Percentiles rank a stretch among this genome's conserved stretches.
phyloP scores from a whole-genome alignment of 2,113 vertebrate species.

The Petrocephalus microphthalmus region DNA sequence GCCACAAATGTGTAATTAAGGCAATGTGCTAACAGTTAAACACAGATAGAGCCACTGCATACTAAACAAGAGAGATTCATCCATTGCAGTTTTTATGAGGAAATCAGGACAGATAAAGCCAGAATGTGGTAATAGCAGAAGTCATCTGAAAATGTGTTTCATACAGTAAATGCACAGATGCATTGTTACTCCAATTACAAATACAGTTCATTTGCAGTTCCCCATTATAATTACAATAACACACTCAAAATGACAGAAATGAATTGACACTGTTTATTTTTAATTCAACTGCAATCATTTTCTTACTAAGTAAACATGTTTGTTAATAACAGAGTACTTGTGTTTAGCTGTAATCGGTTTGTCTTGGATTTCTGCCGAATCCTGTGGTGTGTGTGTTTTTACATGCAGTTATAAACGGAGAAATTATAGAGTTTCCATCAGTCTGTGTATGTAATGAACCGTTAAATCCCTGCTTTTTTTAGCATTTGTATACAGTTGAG shows the following conservation, averaged over 20 bases:
- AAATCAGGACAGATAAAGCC: background rate
- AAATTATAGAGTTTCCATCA: background rate
- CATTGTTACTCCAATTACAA: background rate
- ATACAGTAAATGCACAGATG: background rate
- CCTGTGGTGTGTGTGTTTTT: background rate
- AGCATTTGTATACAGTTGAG: background rate
- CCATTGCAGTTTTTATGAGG: background rate
- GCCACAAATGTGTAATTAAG: background rate
- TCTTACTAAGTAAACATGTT: background rate
- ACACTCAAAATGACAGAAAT: background rate
- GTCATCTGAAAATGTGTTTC: background rate
- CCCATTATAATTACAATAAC: background rate
- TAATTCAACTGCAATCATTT: background rate
- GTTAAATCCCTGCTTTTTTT: background rate
- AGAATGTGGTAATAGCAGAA: background rate
- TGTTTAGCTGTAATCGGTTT: background rate
- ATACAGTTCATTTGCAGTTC: background rate
- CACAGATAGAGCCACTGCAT: background rate
- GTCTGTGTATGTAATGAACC: background rate
- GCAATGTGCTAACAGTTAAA: background rate
- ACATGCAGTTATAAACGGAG: background rate
- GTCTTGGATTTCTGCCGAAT: slow-evolving; percentile 5
- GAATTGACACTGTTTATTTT: background rate
- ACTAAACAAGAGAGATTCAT: background rate
- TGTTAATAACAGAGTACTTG: slow-evolving; percentile 2